phyloP scores from a whole-genome alignment of 2,888 invertebrate species.

The Diadromus collaris region DNA sequence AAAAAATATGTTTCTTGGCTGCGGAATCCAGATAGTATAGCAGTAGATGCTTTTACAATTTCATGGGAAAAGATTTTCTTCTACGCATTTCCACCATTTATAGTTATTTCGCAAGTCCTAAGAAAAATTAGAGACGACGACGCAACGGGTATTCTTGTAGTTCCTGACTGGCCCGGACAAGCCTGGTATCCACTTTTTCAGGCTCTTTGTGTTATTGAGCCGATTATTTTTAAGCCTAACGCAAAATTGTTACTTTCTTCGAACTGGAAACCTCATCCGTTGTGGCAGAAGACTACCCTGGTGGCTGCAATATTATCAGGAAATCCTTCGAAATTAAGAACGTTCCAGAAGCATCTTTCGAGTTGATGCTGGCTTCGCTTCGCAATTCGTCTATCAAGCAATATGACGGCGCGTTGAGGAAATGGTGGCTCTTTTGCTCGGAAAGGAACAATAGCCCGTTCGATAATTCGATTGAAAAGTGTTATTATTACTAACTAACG shows the following conservation, averaged over 20 bases:
- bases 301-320: slow-evolving; percentile 27
- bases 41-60: slow-evolving; percentile 45
- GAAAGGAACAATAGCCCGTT: too few relatives aligned
- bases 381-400: too few relatives aligned
- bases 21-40: slow-evolving; percentile 25
- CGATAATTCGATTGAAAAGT: too few relatives aligned
- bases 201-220: not conserved
- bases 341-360: too few relatives aligned
- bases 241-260: slow-evolving; percentile 8
- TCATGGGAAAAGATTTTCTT: slow-evolving; percentile 21
- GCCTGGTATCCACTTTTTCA: slow-evolving; percentile 5
- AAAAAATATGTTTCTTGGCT: slow-evolving; percentile 36
- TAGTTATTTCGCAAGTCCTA: not conserved
- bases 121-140: slow-evolving; percentile 18
- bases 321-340: slow-evolving; percentile 3
- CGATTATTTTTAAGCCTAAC: slow-evolving; percentile 13
- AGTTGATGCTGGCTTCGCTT: too few relatives aligned
- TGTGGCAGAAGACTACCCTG: slow-evolving; percentile 32
- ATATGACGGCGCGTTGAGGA: too few relatives aligned
- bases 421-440: too few relatives aligned
- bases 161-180: slow-evolving; percentile 12
- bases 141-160: not conserved
- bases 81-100: slow-evolving; percentile 35
- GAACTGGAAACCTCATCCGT: slow-evolving; percentile 26
- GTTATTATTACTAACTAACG: not conserved